These are phyloP conservation scores for Sanderia malayensis DNA, from an alignment of 30 jellyfish, hydroid and myxozoan species.

Conservation along the genomic window DNA sequence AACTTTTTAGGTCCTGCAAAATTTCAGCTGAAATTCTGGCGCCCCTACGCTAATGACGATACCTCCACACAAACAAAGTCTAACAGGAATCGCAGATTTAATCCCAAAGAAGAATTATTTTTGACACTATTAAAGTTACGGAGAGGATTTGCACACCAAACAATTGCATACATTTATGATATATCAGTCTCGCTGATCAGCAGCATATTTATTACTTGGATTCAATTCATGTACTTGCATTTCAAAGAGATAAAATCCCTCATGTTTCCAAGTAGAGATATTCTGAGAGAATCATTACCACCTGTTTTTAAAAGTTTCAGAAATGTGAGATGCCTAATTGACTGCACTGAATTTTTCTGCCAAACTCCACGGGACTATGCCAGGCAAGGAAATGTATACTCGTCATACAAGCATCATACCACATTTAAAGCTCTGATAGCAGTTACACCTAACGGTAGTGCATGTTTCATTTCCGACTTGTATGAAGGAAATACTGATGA, in stretches of 20 bases:
- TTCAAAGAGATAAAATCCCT: slow-evolving; percentile 45
- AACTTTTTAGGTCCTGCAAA: slow-evolving; percentile 76
- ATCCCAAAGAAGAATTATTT: slow-evolving; percentile 48
- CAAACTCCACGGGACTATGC: slow-evolving; percentile 66
- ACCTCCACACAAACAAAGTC: slow-evolving; percentile 9
- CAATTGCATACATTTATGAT: slow-evolving; percentile 61
- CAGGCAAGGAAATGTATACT: slow-evolving; percentile 69
- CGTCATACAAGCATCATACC: slow-evolving; percentile 56
- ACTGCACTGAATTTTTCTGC: slow-evolving; percentile 45
- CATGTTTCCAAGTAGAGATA: slow-evolving; percentile 65
- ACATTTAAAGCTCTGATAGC: slow-evolving; percentile 68
- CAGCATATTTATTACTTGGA: slow-evolving; percentile 67
- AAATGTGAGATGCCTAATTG: slow-evolving; percentile 44
- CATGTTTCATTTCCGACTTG: slow-evolving; percentile 37
- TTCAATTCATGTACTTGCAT: slow-evolving; percentile 51
- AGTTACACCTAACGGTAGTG: slow-evolving; percentile 75
- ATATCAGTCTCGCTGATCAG: slow-evolving; percentile 54
- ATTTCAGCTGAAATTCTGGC: slow-evolving; percentile 44
- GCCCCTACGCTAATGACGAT: neutral
- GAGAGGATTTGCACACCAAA: slow-evolving; percentile 54
- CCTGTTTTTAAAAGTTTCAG: slow-evolving; percentile 41
- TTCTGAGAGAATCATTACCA: slow-evolving; percentile 29
- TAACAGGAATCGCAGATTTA: slow-evolving; percentile 12
- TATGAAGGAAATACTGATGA: slow-evolving; percentile 75
- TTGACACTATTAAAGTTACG: slow-evolving; percentile 58